A percentile compares a stretch with the other conserved stretches of the same genome.
These are phyloP conservation scores for Bicyclus anynana DNA, from an alignment of 1,140 invertebrate genomes.

Conservation along the genomic window DNA sequence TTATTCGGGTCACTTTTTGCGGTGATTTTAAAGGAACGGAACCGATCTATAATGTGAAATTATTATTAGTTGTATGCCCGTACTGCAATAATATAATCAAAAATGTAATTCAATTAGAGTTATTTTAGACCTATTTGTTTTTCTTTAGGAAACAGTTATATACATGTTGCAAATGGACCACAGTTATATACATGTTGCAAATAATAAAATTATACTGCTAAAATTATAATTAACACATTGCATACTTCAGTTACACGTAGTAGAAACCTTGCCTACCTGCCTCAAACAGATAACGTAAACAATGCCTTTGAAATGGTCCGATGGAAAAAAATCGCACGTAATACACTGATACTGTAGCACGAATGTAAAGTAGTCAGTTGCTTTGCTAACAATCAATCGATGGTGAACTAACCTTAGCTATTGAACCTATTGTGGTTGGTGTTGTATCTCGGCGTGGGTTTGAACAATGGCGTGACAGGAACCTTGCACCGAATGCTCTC, in stretches of 20 bases:
- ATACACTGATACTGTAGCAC: conserved; percentile 9
- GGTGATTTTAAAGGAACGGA: too few relatives aligned
- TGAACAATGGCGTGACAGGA: conserved; percentile 33
- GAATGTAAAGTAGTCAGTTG: background rate
- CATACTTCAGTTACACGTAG: background rate
- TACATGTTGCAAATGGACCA: too few relatives aligned
- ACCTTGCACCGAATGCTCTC: conserved; percentile 30
- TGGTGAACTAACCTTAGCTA: conserved; percentile 1
- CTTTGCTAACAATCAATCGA: conserved; percentile 9
- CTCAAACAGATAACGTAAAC: conserved; percentile 13
- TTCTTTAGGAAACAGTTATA: too few relatives aligned
- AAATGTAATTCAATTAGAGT: too few relatives aligned
- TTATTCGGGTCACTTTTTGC: too few relatives aligned
- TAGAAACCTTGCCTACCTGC: conserved; percentile 13
- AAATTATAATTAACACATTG: background rate
- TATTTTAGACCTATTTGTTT: too few relatives aligned
- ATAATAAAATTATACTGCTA: background rate
- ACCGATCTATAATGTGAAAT: too few relatives aligned
- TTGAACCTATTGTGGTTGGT: conserved; percentile 1
- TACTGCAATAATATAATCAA: too few relatives aligned
- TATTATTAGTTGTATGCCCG: too few relatives aligned
- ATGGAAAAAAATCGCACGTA: conserved; percentile 1
- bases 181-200: too few relatives aligned
- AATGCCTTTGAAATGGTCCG: conserved; percentile 9
- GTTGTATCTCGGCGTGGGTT: conserved; percentile 6